These are phyloP conservation scores for Microcebus ravelobensis DNA, from an alignment of 2,113 vertebrate genomes.

Conservation along the genomic window DNA sequence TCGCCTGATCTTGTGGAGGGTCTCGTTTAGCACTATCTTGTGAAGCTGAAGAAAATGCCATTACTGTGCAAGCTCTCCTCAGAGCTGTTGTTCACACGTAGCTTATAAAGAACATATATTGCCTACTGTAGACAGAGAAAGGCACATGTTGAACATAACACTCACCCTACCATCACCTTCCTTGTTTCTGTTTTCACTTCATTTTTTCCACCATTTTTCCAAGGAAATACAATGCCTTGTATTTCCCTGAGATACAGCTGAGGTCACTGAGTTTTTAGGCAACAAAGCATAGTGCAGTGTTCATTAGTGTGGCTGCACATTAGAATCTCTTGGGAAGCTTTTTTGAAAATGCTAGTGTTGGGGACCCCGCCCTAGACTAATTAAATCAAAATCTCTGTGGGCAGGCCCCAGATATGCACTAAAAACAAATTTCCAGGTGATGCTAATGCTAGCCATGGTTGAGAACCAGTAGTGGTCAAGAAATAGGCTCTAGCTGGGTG, in stretches of 20 bases:
- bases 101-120: constrained; percentile 35
- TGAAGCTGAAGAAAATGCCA: constrained; percentile 56
- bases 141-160: background rate
- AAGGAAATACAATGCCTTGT: background rate
- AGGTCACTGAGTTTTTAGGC: background rate
- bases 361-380: background rate
- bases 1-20: constrained; percentile 6
- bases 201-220: background rate
- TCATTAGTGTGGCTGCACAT: constrained; percentile 5
- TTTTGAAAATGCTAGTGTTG: background rate
- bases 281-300: background rate
- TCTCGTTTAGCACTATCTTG: constrained; percentile 39
- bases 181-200: constrained; percentile 42
- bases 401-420: background rate
- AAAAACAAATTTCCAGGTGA: constrained; percentile 6
- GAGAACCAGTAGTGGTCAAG: background rate
- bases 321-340: background rate
- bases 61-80: constrained; percentile 19
- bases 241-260: constrained; percentile 17
- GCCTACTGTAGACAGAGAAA: constrained; percentile 38
- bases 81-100: constrained; percentile 54
- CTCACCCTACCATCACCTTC: background rate
- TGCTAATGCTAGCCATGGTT: constrained; percentile 9
- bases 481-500: background rate
- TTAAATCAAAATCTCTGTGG: background rate